Conservation (phyloP, 2,797 vertebrate genomes). For the Catamblyrhynchus diadema region DNA sequence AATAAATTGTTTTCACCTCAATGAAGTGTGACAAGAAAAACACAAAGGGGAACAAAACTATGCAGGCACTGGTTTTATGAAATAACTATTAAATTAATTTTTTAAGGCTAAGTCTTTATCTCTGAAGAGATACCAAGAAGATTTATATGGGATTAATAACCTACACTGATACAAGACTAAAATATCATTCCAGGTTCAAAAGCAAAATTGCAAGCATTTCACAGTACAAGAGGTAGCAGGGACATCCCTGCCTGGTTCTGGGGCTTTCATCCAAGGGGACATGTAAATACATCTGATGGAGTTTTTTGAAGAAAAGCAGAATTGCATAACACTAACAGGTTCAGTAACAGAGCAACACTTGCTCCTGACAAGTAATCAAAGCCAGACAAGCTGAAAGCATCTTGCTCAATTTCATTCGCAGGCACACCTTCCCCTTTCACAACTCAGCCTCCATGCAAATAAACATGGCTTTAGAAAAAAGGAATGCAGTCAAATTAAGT, state of each 20-base stretch:
- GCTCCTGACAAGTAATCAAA: neutral
- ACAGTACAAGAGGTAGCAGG: neutral
- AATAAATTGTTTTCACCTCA: constrained; percentile 23
- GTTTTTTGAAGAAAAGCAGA: neutral
- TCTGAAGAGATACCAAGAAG: neutral
- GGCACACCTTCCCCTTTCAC: neutral
- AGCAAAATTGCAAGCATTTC: neutral
- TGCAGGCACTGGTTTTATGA: neutral
- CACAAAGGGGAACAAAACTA: neutral
- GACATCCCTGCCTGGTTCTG: neutral
- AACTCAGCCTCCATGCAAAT: neutral
- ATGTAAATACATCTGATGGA: neutral
- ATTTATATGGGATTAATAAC: neutral
- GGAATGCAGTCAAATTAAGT: neutral
- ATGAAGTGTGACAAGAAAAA: constrained; percentile 14
- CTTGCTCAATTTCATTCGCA: neutral
- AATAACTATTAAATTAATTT: neutral
- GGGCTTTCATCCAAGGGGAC: neutral
- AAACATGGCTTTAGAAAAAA: neutral
- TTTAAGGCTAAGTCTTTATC: neutral
- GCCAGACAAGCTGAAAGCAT: neutral
- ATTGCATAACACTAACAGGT: neutral
- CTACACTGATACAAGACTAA: neutral
- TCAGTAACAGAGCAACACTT: neutral
- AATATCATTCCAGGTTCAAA: neutral